Evolutionary conservation across 2,113 vertebrate genomes (phyloP), one percentile per base, ranked within the genome.

Genomic region (Bubo bubo): DNA sequence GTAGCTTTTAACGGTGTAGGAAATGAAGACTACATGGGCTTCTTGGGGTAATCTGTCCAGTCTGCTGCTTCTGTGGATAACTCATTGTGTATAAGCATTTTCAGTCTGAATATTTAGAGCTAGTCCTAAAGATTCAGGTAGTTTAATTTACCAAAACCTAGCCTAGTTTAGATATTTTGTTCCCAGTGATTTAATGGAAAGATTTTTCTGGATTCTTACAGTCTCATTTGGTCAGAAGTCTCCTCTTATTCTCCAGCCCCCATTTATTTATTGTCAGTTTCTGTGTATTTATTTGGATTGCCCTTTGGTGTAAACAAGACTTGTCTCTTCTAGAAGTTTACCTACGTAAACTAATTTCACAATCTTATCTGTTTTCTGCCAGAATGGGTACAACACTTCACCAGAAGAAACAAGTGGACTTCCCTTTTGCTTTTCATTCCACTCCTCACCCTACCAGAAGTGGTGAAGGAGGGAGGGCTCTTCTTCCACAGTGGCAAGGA

Each of bases 401-500:
- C 27, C 23, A 43, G 58, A 76, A 89, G 17, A 76, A 86, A 55
- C 5, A 70, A 41, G 20, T 0, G 2, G 10, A 1, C 7, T 91
- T 13, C 2, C 1, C 0, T 53, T 77, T 67, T 67, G 19, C 12
- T 74, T 73, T 87, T 73, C 9, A 14, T 66, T 90, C 24, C 10
- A 32, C 8, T 73, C 20, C 68, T 84, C 34, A 14, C n/a, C 5
- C 14, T 23, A 23, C 23, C 14, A 59, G 26, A 12, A 43, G 21
- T 9, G 20, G 9, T 26, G 14, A 50, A 88, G 28, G 23, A 82
- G 6, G 9, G 13, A 86, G 58, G 56, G 14, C 23, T 75, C 43
- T 66, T 55, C 10, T 66, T 82, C 34, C 19, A 30, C 14, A 16
- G 1, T 28, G 22, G 6, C 0, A 0, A 41, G 20, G 6, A 72